Conservation (phyloP, 2,797 vertebrate species). For the Siniperca undulata region DNA sequence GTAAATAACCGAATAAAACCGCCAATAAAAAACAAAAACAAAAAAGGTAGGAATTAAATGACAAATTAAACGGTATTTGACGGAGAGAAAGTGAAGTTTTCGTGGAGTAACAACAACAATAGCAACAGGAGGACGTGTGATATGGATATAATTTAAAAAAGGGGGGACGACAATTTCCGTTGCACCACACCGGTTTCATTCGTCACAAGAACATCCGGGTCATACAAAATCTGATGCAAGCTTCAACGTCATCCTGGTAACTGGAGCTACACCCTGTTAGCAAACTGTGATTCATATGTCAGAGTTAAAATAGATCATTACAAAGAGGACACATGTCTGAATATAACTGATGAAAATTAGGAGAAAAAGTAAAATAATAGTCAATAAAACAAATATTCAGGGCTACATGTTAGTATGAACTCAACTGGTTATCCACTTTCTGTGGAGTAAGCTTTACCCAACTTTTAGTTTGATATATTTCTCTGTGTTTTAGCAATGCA, state of each 20-base stretch:
- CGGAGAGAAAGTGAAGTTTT: rapidly evolving
- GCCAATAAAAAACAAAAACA: too few relatives aligned
- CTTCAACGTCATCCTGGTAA: conserved; percentile 11
- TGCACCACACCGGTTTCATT: conserved; percentile 8
- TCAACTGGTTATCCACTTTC: not conserved
- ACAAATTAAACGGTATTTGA: not conserved
- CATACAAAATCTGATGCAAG: conserved; percentile 74
- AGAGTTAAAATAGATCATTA: not conserved
- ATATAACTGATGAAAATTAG: not conserved
- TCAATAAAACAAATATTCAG: not conserved
- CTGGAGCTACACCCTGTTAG: not conserved
- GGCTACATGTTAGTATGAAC: not conserved
- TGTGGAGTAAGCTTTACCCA: not conserved
- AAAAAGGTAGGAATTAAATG: rapidly evolving
- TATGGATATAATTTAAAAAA: rapidly evolving
- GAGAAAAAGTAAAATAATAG: not conserved
- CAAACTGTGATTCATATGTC: not conserved
- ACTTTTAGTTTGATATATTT: not conserved
- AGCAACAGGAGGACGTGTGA: not conserved
- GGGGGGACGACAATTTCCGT: not conserved
- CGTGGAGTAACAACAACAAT: not conserved
- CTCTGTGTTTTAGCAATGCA: not conserved
- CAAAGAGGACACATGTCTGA: not conserved
- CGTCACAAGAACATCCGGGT: conserved; percentile 68
- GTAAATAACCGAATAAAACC: not conserved